These are phyloP conservation scores for Oncorhynchus kisutch DNA, from an alignment of 2,113 vertebrate species.

Conservation along the genomic window DNA sequence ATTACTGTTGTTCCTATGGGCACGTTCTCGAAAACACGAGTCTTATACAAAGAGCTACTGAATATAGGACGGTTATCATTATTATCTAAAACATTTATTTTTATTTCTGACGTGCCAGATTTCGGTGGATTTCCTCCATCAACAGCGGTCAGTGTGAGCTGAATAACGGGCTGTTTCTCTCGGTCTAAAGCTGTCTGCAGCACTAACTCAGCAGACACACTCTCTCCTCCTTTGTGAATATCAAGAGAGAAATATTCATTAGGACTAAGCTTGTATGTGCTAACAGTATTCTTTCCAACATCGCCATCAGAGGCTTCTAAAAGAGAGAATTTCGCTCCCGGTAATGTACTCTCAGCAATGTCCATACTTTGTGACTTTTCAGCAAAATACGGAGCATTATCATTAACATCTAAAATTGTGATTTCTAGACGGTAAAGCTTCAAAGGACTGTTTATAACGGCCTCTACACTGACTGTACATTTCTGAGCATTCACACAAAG, in stretches of 20 bases:
- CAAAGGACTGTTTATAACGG: slow-evolving; percentile 58
- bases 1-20: slow-evolving; percentile 41
- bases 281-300: slow-evolving; percentile 57
- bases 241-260: slow-evolving; percentile 65
- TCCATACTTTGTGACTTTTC: neutral
- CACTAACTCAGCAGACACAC: slow-evolving; percentile 50
- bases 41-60: slow-evolving; percentile 46
- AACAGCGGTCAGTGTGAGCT: slow-evolving; percentile 47
- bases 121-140: slow-evolving; percentile 54
- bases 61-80: slow-evolving; percentile 75
- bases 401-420: slow-evolving; percentile 59
- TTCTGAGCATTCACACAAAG: too few species aligned
- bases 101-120: slow-evolving; percentile 48
- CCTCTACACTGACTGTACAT: slow-evolving; percentile 55
- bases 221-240: slow-evolving; percentile 54
- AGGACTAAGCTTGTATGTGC: slow-evolving; percentile 50
- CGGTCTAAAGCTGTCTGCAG: slow-evolving; percentile 57
- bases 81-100: slow-evolving; percentile 62
- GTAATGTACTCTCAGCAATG: slow-evolving; percentile 11
- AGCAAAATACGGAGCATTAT: slow-evolving; percentile 59
- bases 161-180: slow-evolving; percentile 52
- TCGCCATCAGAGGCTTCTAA: slow-evolving; percentile 52
- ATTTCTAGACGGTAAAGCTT: slow-evolving; percentile 62
- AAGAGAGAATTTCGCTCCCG: slow-evolving; percentile 48
- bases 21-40: slow-evolving; percentile 57